Conservation (phyloP, 2,888 invertebrate genomes). For the Drosophila incognita region DNA sequence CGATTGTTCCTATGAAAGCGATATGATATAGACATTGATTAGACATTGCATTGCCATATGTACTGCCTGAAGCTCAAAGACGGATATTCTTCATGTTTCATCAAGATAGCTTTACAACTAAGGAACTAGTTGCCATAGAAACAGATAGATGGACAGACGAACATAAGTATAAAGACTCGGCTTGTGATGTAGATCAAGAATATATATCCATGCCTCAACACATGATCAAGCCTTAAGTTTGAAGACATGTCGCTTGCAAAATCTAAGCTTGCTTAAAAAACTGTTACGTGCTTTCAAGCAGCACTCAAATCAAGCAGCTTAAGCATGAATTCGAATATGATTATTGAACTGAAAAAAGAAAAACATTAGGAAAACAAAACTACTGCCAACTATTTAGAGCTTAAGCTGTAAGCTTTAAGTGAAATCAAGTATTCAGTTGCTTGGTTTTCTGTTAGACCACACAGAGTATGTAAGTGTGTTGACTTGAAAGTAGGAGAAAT, state of each 20-base stretch:
- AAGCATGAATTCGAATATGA: background rate
- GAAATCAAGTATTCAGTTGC: slow-evolving; percentile 1
- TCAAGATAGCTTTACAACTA: background rate
- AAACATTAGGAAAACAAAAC: background rate
- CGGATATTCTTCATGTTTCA: background rate
- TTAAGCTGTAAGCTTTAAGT: slow-evolving; percentile 4
- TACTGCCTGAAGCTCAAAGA: background rate
- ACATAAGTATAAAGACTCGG: background rate
- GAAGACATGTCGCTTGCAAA: background rate
- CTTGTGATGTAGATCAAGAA: background rate
- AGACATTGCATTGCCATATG: background rate
- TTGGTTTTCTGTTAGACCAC: background rate
- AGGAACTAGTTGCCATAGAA: background rate
- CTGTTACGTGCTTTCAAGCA: background rate
- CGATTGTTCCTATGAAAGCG: background rate
- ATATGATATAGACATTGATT: background rate
- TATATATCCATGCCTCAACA: background rate
- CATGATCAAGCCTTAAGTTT: background rate
- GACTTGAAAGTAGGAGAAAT: background rate
- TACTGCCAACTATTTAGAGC: background rate
- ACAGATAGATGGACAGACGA: background rate
- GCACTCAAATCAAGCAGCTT: background rate
- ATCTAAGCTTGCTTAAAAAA: background rate
- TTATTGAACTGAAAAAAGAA: background rate
- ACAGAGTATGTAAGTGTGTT: background rate